Conservation (phyloP, 2,888 invertebrate species). For the Rhagonycha lutea region DNA sequence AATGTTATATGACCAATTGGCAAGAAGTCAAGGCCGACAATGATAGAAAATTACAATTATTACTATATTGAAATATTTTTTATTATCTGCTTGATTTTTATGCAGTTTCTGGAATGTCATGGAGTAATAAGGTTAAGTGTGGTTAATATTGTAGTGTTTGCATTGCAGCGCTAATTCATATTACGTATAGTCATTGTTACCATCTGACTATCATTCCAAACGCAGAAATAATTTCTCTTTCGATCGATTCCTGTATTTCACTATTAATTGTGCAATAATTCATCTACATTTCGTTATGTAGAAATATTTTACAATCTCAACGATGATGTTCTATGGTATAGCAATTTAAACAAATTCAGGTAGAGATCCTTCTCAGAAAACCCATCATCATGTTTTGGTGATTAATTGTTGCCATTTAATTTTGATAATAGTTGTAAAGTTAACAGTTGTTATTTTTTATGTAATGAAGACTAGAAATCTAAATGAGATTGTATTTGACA, state of each 20-base stretch:
- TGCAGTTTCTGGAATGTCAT: background rate
- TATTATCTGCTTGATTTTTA: background rate
- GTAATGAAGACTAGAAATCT: conserved; percentile 7
- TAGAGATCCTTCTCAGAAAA: background rate
- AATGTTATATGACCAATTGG: background rate
- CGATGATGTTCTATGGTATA: background rate
- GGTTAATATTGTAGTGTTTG: background rate
- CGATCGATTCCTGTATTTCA: background rate
- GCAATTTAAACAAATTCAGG: background rate
- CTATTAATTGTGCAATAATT: background rate
- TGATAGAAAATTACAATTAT: background rate
- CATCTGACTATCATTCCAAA: background rate
- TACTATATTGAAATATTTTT: background rate
- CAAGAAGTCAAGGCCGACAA: background rate
- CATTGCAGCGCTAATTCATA: background rate
- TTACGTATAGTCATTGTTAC: background rate
- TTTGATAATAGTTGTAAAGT: conserved; percentile 21
- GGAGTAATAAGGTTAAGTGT: background rate
- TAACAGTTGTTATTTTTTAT: background rate
- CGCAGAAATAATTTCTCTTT: background rate
- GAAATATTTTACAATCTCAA: background rate
- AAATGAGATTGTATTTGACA: conserved; percentile 22
- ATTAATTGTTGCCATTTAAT: conserved; percentile 20
- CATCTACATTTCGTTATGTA: background rate
- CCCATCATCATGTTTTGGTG: background rate